phyloP scores from a whole-genome alignment of 37 sponge, comb jelly and placozoan genomes.

The Diacarnus erythraeanus region DNA sequence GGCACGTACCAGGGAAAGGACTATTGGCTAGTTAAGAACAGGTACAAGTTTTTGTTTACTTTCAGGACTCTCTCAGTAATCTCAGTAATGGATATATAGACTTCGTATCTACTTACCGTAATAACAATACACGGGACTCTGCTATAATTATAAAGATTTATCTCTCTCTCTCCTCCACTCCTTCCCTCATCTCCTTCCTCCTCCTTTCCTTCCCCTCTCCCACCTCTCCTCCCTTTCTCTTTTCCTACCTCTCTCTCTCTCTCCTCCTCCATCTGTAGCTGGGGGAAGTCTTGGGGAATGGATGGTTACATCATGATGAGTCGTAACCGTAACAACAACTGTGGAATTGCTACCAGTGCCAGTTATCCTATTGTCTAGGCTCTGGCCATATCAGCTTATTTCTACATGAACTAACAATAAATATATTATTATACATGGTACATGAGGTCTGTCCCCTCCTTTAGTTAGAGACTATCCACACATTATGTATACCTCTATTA shows the following conservation, averaged over 20 bases:
- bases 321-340: constrained; percentile 56
- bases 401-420: neutral
- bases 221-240: no score
- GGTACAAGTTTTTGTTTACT: no score
- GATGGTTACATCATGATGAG: constrained; percentile 49
- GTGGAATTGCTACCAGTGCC: constrained; percentile 59
- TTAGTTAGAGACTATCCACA: no score
- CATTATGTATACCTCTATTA: no score
- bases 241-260: neutral
- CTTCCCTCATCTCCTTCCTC: neutral
- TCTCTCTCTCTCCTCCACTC: neutral
- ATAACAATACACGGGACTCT: no score
- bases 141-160: neutral
- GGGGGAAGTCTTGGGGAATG: constrained; percentile 46
- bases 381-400: neutral
- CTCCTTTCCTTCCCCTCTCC: neutral
- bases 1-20: constrained; percentile 20
- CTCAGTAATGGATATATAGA: no score
- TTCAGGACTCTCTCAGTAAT: no score
- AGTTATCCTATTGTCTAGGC: constrained; percentile 27
- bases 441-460: no score
- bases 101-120: no score
- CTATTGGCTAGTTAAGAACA: constrained; percentile 78
- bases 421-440: neutral
- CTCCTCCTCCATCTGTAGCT: constrained; percentile 18